A percentile compares a stretch with the other conserved stretches of the same genome.
These are phyloP conservation scores for Callosobruchus maculatus DNA, from an alignment of 2,888 invertebrate species.

Conservation along the genomic window DNA sequence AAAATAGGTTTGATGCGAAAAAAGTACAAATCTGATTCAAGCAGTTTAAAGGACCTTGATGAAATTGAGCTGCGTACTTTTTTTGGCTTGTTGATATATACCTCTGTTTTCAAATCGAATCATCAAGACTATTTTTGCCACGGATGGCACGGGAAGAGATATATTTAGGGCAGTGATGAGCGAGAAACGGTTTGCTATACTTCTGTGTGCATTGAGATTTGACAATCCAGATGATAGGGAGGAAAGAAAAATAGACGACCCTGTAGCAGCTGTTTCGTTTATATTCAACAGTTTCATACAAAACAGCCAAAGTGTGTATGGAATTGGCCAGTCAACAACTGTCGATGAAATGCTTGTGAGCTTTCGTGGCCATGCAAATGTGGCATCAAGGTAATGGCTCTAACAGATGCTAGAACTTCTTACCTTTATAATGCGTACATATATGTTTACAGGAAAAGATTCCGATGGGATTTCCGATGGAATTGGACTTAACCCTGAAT, in stretches of 20 bases:
- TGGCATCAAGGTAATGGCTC: slow-evolving; percentile 35
- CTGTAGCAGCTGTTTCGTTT: slow-evolving; percentile 12
- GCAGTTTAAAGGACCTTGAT: slow-evolving; percentile 10
- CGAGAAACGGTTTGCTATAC: slow-evolving; percentile 12
- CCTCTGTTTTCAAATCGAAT: slow-evolving; percentile 18
- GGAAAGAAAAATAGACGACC: slow-evolving; percentile 18
- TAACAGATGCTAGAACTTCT: slow-evolving; percentile 26
- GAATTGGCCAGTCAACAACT: too few relatives aligned
- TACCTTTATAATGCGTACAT: slow-evolving; percentile 31
- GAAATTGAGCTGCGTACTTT: slow-evolving; percentile 19
- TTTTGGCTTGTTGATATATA: slow-evolving; percentile 19
- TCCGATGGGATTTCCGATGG: too few relatives aligned
- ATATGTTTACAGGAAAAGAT: slow-evolving; percentile 32
- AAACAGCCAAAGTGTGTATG: slow-evolving; percentile 4
- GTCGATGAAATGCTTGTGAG: too few relatives aligned
- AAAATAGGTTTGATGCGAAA: neutral
- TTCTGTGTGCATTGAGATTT: slow-evolving; percentile 16
- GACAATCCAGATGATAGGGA: slow-evolving; percentile 21
- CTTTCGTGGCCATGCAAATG: slow-evolving; percentile 29
- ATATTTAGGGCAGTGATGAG: slow-evolving; percentile 20
- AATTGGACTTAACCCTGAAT: slow-evolving; percentile 23
- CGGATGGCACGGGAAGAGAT: slow-evolving; percentile 21
- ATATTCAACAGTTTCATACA: slow-evolving; percentile 14
- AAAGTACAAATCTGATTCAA: slow-evolving; percentile 7
- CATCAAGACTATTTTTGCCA: slow-evolving; percentile 19